phyloP scores from a whole-genome alignment of 2,888 invertebrate species.

The Pachliopta kotzebuea region DNA sequence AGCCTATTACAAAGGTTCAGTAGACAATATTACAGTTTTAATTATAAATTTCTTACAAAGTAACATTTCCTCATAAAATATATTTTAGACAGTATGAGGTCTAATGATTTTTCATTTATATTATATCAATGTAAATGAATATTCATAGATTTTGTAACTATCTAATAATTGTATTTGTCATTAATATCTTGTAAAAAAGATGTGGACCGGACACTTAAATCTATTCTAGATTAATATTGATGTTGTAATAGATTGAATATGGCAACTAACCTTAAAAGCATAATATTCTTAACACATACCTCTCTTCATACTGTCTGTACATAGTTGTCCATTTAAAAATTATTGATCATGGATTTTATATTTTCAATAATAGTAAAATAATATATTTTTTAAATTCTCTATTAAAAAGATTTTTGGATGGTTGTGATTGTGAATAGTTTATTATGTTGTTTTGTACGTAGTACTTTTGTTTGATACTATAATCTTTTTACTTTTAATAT shows the following conservation, averaged over 20 bases:
- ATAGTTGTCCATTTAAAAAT: constrained; percentile 30
- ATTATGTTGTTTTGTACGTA: constrained; percentile 2
- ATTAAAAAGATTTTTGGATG: constrained; percentile 65
- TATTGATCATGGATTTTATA: constrained; percentile 39
- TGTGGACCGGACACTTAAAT: constrained; percentile 11
- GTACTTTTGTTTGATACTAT: constrained; percentile 5
- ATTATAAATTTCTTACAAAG: constrained; percentile 89
- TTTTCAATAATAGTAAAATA: constrained; percentile 46
- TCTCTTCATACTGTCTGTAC: constrained; percentile 9
- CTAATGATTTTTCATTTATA: neutral
- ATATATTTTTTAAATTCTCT: constrained; percentile 54
- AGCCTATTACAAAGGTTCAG: constrained; percentile 94
- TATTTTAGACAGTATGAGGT: constrained; percentile 38
- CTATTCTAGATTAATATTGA: constrained; percentile 4
- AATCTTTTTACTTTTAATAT: too few species aligned
- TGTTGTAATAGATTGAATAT: constrained; percentile 1
- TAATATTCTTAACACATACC: constrained; percentile 5
- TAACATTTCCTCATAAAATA: constrained; percentile 46
- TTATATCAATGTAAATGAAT: constrained; percentile 1
- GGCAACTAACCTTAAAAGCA: constrained; percentile 9
- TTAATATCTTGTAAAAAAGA: constrained; percentile 8
- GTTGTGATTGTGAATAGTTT: constrained; percentile 62
- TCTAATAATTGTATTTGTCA: constrained; percentile 5
- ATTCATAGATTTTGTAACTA: constrained; percentile 1
- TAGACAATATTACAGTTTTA: constrained; percentile 97